Evolutionary conservation across 2,888 invertebrate species (phyloP).

Genomic region (Amblyteles armatorius): DNA sequence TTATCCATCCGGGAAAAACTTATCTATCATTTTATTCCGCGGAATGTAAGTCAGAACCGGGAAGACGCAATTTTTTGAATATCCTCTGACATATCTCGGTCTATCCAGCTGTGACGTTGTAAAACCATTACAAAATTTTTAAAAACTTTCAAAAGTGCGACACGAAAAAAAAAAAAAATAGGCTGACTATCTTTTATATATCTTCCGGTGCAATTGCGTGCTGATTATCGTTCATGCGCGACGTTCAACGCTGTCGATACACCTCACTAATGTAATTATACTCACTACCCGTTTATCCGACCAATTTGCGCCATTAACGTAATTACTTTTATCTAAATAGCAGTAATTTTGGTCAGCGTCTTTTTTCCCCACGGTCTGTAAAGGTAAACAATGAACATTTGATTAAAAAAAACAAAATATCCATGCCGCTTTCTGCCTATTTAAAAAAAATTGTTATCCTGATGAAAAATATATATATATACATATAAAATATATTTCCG

Average conservation of each 20-base stretch:
- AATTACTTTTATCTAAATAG: too few relatives aligned
- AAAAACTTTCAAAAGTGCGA: not conserved
- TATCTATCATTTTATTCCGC: conserved; percentile 34
- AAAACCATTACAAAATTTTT: not conserved
- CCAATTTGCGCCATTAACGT: not conserved
- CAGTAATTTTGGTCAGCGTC: too few relatives aligned
- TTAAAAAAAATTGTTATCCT: too few relatives aligned
- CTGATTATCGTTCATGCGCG: not conserved
- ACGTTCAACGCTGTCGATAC: not conserved
- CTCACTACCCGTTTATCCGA: not conserved
- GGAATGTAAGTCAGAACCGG: conserved; percentile 11
- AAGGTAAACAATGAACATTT: too few relatives aligned
- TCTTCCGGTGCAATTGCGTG: not conserved
- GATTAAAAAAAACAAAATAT: too few relatives aligned
- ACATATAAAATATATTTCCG: too few relatives aligned
- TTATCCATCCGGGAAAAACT: conserved; percentile 1
- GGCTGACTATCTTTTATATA: conserved; percentile 4
- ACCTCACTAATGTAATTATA: not conserved
- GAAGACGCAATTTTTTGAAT: not conserved
- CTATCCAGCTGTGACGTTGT: not conserved
- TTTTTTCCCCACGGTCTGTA: too few relatives aligned
- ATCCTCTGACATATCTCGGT: not conserved
- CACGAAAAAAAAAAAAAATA: conserved; percentile 41
- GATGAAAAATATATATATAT: too few relatives aligned
- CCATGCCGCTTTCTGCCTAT: too few relatives aligned